Evolutionary conservation across 2,797 vertebrate genomes (phyloP), one percentile per base, ranked within the genome.

Genomic region (Acanthopagrus latus): DNA sequence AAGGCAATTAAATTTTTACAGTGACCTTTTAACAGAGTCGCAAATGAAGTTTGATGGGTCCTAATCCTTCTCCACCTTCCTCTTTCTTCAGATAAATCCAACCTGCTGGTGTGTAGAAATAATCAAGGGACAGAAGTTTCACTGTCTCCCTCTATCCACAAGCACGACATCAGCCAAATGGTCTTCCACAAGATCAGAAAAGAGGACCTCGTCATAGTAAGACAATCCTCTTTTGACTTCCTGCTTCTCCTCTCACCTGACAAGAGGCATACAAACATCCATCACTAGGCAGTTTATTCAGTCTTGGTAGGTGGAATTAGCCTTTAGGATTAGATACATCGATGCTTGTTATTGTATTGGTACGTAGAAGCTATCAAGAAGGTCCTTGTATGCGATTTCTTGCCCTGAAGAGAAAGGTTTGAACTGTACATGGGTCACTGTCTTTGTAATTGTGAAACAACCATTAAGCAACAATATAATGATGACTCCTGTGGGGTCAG

Each of bases 141-240:
- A 23, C 91, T 93, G 16, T 97, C 97, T 47, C 97, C 96, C 20
- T 94, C 94, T 0, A 91, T 96, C 21, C 95, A 96, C 82, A 98
- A 95, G 71, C 97, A 97, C 83, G 96, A 95, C 87, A 95, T 99
- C 93, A 97, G 95, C 92, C 98, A 99, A 91, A 99, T 99, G 98
- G 97, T 99, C 64, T 99, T 99, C 91, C 98, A 99, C 95, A 99
- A 98, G 94, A 99, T 99, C 84, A 95, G 96, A 71, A 98, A 96
- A 88, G 98, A 99, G 82, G 97, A 99, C 83, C 95, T 99, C 41
- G 84, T 94, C 88, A 96, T 96, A 0, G 98, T 99, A 95, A 96
- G 97, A 91, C 27, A 11, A 1, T n/a, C 25, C 20, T 48, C 7
- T 38, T 63, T 46, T 71, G 27, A 67, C 8, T 11, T 60, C 5